phyloP scores from a whole-genome alignment of 2,888 invertebrate species.

The Lysandra coridon region DNA sequence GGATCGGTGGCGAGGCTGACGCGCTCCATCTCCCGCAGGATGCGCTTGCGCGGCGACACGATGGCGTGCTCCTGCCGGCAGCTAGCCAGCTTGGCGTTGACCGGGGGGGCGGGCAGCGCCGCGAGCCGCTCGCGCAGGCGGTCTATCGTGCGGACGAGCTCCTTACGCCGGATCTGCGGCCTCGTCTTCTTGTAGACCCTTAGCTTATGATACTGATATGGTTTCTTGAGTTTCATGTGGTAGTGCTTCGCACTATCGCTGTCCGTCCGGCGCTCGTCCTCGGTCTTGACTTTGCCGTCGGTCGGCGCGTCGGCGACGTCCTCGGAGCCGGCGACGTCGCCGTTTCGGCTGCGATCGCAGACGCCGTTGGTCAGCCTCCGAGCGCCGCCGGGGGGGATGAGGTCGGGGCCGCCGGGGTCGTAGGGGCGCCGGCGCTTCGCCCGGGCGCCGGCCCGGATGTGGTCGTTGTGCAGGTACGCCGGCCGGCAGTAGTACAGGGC shows the following conservation, averaged over 20 bases:
- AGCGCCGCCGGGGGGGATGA: constrained; percentile 50
- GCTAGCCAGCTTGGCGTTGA: constrained; percentile 68
- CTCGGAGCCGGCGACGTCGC: constrained; percentile 56
- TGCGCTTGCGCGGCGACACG: constrained; percentile 91
- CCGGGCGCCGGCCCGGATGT: constrained; percentile 67
- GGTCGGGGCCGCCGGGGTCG: constrained; percentile 62
- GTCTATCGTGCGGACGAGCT: constrained; percentile 59
- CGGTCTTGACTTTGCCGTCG: constrained; percentile 48
- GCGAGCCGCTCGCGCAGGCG: constrained; percentile 66
- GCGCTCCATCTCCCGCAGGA: constrained; percentile 89
- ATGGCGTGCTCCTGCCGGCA: constrained; percentile 79
- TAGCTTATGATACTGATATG: constrained; percentile 75
- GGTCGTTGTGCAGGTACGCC: constrained; percentile 67
- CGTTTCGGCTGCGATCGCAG: constrained; percentile 58
- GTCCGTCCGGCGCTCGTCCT: constrained; percentile 62
- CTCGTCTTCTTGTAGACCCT: constrained; percentile 73
- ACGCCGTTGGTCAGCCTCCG: constrained; percentile 55
- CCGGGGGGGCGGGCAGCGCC: constrained; percentile 61
- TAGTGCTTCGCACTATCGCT: constrained; percentile 70
- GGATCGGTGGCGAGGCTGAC: constrained; percentile 80
- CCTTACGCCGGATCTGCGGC: constrained; percentile 58
- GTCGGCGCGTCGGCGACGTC: constrained; percentile 57
- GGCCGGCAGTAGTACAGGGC: constrained; percentile 85
- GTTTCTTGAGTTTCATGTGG: constrained; percentile 77
- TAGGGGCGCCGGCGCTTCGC: constrained; percentile 85